Evolutionary conservation across 2,888 invertebrate genomes (phyloP).

Genomic region (Patella caerulea): DNA sequence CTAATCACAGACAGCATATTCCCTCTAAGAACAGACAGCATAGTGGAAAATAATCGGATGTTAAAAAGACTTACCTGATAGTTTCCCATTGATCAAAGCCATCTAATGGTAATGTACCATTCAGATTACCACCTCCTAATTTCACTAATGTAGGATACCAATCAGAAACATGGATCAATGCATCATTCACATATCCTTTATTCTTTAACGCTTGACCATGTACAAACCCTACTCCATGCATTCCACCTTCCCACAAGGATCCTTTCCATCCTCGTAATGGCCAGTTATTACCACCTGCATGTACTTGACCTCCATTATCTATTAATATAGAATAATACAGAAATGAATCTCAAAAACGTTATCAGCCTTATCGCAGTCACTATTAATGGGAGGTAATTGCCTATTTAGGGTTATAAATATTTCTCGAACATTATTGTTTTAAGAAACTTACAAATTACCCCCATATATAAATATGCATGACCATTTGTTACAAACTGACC

Average conservation of each 20-base stretch:
- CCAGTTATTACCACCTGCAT: constrained; percentile 67
- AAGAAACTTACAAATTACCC: too few relatives aligned
- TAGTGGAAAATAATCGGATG: neutral
- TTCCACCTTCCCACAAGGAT: constrained; percentile 69
- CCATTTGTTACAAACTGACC: constrained; percentile 69
- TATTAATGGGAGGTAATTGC: too few relatives aligned
- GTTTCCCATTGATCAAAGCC: constrained; percentile 65
- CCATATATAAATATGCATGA: too few relatives aligned
- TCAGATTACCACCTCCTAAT: constrained; percentile 58
- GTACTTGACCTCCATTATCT: constrained; percentile 73
- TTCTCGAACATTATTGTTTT: too few relatives aligned
- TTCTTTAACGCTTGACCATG: constrained; percentile 46
- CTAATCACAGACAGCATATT: too few relatives aligned
- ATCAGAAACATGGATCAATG: constrained; percentile 67
- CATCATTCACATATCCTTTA: constrained; percentile 36
- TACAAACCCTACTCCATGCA: constrained; percentile 67
- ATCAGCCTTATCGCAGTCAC: too few relatives aligned
- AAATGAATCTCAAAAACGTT: too few relatives aligned
- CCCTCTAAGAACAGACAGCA: too few relatives aligned
- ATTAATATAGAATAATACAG: constrained; percentile 21
- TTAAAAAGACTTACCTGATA: constrained; percentile 51
- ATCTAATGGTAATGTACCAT: constrained; percentile 62
- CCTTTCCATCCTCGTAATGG: constrained; percentile 68
- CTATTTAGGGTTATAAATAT: neutral
- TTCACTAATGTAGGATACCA: constrained; percentile 67